These are phyloP conservation scores for Ophioninae sp. DNA, from an alignment of 2,888 invertebrate genomes.

Conservation along the genomic window DNA sequence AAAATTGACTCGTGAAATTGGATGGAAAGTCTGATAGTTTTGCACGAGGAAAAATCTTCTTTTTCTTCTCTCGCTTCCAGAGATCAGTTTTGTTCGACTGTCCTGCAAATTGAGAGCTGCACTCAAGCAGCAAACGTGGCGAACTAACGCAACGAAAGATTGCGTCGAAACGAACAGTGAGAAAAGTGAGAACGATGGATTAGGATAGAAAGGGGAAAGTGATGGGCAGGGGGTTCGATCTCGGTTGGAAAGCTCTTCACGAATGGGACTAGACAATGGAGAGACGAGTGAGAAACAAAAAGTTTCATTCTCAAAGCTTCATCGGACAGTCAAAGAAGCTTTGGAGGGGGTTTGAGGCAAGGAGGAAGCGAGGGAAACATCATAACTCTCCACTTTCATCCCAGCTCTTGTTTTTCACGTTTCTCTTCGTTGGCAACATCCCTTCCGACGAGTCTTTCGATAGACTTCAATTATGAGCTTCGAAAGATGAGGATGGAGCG, in stretches of 20 bases:
- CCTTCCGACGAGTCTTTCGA: slow-evolving; percentile 70
- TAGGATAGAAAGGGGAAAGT: slow-evolving; percentile 11
- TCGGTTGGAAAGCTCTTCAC: slow-evolving; percentile 66
- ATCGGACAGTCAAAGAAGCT: slow-evolving; percentile 16
- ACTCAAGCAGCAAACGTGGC: slow-evolving; percentile 26
- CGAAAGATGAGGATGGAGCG: slow-evolving; percentile 39
- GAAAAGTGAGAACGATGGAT: slow-evolving; percentile 10
- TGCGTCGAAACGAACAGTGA: slow-evolving; percentile 41
- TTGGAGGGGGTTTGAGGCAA: not conserved
- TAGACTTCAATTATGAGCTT: slow-evolving; percentile 80
- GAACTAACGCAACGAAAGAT: slow-evolving; percentile 36
- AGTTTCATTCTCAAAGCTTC: slow-evolving; percentile 67
- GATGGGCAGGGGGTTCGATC: slow-evolving; percentile 61
- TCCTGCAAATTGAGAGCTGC: slow-evolving; percentile 51
- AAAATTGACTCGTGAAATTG: slow-evolving; percentile 73
- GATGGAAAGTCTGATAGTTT: slow-evolving; percentile 69
- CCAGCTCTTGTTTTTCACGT: slow-evolving; percentile 49
- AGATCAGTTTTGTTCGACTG: slow-evolving; percentile 65
- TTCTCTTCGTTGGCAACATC: slow-evolving; percentile 66
- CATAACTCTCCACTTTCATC: slow-evolving; percentile 45
- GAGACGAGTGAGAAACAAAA: slow-evolving; percentile 78
- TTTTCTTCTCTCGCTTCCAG: slow-evolving; percentile 46
- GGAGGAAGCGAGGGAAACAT: slow-evolving; percentile 16
- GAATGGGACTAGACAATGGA: slow-evolving; percentile 76
- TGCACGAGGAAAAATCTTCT: slow-evolving; percentile 67